A percentile compares a stretch with the other conserved stretches of the same genome.
Evolutionary conservation across 2,888 invertebrate genomes (phyloP).

Genomic region (Stenolophus ochropezus): DNA sequence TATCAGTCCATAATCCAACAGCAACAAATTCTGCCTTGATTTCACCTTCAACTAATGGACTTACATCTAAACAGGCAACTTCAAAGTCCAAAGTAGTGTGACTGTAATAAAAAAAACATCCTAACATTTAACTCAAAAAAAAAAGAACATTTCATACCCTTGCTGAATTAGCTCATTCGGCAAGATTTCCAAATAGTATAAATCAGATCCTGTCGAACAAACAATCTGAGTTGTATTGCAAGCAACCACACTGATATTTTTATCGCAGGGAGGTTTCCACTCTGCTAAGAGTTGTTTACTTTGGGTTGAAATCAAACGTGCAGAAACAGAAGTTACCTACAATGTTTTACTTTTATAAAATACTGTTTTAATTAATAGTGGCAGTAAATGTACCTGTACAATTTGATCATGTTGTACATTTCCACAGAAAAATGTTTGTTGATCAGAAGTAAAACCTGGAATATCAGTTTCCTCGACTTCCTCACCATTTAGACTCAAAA

Average conservation of each 20-base stretch:
- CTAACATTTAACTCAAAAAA: background rate
- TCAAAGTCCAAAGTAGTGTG: constrained; percentile 90
- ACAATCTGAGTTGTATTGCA: constrained; percentile 86
- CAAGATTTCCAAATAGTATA: constrained; percentile 87
- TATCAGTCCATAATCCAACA: constrained; percentile 98
- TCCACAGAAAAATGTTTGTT: constrained; percentile 95
- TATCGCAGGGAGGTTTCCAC: constrained; percentile 83
- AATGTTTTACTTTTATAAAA: background rate
- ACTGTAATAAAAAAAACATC: constrained; percentile 68
- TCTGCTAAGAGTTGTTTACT: constrained; percentile 81
- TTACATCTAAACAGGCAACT: constrained; percentile 96
- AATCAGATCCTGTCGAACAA: constrained; percentile 89
- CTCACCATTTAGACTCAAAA: constrained; percentile 92
- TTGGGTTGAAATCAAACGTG: constrained; percentile 82
- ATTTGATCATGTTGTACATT: constrained; percentile 91
- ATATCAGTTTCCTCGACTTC: constrained; percentile 99
- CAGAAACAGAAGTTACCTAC: constrained; percentile 79
- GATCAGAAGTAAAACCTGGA: constrained; percentile 91
- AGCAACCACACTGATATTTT: constrained; percentile 91
- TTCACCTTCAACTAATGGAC: constrained; percentile 81
- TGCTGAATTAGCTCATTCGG: constrained; percentile 79
- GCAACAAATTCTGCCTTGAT: constrained; percentile 85
- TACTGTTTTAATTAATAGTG: background rate
- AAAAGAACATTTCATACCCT: constrained; percentile 70
- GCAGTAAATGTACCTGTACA: constrained; percentile 74